Percentiles rank a stretch among this genome's conserved stretches.
These are phyloP conservation scores for Amia ocellicauda DNA, from an alignment of 2,113 vertebrate species.

Conservation along the genomic window DNA sequence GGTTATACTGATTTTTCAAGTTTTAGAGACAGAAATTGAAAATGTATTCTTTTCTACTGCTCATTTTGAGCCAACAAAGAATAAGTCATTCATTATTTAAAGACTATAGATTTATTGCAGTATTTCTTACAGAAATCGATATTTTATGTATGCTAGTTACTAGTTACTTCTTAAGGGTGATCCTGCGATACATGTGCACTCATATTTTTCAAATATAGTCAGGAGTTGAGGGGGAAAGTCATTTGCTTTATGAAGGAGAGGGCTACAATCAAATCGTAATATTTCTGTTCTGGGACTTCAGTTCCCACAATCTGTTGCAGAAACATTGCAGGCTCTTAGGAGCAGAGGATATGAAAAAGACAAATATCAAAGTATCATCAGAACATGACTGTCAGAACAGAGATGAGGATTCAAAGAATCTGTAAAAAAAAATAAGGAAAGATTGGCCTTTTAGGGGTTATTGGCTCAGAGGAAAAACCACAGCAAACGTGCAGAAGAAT, in stretches of 20 bases:
- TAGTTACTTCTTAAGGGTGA: constrained; percentile 23
- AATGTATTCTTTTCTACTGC: constrained; percentile 23
- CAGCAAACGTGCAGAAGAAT: background rate
- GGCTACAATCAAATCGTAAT: background rate
- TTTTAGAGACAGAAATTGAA: constrained; percentile 17
- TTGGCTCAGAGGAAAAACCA: background rate
- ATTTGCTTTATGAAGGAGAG: constrained; percentile 1
- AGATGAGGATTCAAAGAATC: background rate
- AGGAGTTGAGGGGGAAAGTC: background rate
- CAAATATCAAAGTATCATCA: background rate
- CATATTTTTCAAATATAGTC: background rate
- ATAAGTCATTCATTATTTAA: constrained; percentile 10
- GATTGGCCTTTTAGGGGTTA: background rate
- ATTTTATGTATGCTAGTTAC: constrained; percentile 7
- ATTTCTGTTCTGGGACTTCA: constrained; percentile 21
- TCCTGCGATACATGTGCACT: background rate
- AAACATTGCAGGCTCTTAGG: constrained; percentile 24
- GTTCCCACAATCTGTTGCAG: constrained; percentile 25
- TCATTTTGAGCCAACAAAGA: constrained; percentile 4
- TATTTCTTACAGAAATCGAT: constrained; percentile 8
- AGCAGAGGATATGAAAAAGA: constrained; percentile 30
- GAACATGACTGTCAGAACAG: background rate
- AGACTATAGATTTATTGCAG: constrained; percentile 15
- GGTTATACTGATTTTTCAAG: constrained; percentile 38
- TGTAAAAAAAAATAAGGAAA: background rate